phyloP scores from a whole-genome alignment of 1,140 invertebrate genomes.

The Drosophila obscura region DNA sequence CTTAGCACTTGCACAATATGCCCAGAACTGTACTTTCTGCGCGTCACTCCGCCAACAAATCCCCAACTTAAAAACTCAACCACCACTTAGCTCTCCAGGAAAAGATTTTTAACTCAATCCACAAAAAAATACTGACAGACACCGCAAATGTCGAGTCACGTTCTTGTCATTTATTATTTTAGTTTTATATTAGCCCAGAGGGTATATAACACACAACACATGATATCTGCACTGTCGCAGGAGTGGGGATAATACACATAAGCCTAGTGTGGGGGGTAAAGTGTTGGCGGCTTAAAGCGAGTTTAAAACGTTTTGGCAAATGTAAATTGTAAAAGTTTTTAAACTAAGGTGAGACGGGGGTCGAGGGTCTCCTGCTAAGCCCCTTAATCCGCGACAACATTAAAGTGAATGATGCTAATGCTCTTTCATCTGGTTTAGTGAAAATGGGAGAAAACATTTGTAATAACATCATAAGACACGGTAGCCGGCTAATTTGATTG shows the following conservation, averaged over 20 bases:
- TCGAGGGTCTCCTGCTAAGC: too few species aligned
- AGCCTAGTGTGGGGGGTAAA: constrained; percentile 31
- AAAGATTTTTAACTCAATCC: constrained; percentile 28
- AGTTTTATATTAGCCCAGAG: constrained; percentile 60
- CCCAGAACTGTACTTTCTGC: constrained; percentile 1
- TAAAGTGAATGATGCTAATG: constrained; percentile 7
- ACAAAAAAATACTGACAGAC: constrained; percentile 39
- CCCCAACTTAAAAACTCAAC: constrained; percentile 33
- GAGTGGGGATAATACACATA: constrained; percentile 16
- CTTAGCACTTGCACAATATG: constrained; percentile 17
- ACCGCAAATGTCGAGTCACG: constrained; percentile 61
- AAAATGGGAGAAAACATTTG: constrained; percentile 43
- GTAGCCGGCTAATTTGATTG: constrained; percentile 43
- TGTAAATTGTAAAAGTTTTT: constrained; percentile 5
- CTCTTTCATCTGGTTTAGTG: constrained; percentile 41
- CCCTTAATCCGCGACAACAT: neutral
- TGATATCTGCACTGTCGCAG: constrained; percentile 18
- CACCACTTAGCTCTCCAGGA: constrained; percentile 17
- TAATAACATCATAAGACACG: constrained; percentile 42
- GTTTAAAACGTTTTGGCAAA: constrained; percentile 5
- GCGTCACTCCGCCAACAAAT: neutral
- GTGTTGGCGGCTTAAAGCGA: constrained; percentile 28
- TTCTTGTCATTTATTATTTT: constrained; percentile 68
- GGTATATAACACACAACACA: constrained; percentile 35
- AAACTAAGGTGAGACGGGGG: neutral